These are phyloP conservation scores for Phallusia fumigata DNA, from an alignment of 23 tunicate genomes.

Conservation along the genomic window DNA sequence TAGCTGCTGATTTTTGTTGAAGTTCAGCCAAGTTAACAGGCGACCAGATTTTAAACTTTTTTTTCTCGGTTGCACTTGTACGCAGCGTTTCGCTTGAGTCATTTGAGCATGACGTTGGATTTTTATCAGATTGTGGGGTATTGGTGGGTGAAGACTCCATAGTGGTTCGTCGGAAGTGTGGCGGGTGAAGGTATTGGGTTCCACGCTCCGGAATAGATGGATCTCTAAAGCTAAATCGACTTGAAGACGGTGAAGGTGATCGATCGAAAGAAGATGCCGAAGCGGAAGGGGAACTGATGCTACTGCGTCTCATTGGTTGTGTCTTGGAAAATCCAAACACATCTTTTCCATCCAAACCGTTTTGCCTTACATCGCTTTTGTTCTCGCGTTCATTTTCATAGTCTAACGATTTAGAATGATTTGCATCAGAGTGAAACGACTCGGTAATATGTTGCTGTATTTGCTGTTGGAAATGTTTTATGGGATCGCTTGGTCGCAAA, in stretches of 20 bases:
- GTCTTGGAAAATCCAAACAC: not conserved
- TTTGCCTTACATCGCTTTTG: not conserved
- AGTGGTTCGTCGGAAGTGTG: not conserved
- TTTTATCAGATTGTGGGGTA: not conserved
- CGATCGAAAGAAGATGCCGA: constrained; percentile 62
- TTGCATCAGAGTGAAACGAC: not conserved
- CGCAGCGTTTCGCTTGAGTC: not conserved
- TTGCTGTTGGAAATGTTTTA: constrained; percentile 42
- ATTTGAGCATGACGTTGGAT: not conserved
- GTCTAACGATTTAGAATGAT: not conserved
- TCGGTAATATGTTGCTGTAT: constrained; percentile 21
- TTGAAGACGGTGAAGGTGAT: constrained; percentile 52
- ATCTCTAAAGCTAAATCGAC: not conserved
- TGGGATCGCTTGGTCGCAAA: constrained; percentile 41
- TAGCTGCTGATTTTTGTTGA: not conserved
- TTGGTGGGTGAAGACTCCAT: not conserved
- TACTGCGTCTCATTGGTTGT: constrained; percentile 21
- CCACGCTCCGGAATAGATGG: not conserved
- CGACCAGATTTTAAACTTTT: constrained; percentile 30
- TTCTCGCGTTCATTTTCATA: not conserved
- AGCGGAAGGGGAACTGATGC: constrained; percentile 54
- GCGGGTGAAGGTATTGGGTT: not conserved
- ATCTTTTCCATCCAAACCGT: not conserved
- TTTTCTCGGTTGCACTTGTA: not conserved
- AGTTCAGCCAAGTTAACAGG: constrained; percentile 7